A percentile compares a stretch with the other conserved stretches of the same genome.
These are phyloP conservation scores for Papilio xuthus DNA, from an alignment of 1,140 invertebrate genomes.

Conservation along the genomic window DNA sequence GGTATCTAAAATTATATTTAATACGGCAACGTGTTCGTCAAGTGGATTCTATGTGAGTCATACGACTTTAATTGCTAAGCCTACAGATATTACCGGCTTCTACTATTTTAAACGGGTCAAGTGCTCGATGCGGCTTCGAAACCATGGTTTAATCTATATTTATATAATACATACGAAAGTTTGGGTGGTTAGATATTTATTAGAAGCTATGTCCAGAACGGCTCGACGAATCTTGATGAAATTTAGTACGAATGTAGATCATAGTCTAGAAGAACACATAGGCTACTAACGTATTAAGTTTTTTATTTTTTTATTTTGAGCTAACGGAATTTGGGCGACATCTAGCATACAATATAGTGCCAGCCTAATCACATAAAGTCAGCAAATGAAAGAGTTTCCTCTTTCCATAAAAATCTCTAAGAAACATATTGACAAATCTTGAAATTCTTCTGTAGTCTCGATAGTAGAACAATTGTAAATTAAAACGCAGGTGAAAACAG, in stretches of 20 bases:
- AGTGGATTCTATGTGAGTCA: constrained; percentile 38
- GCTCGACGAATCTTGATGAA: too few species aligned
- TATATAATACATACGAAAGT: too few species aligned
- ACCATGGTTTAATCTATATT: not conserved
- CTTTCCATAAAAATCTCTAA: not conserved
- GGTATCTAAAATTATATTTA: constrained; percentile 35
- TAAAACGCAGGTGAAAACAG: constrained; percentile 3
- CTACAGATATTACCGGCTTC: constrained; percentile 28
- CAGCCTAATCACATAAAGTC: not conserved
- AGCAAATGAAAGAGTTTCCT: not conserved
- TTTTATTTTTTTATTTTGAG: too few species aligned
- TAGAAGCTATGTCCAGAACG: too few species aligned
- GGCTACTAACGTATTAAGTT: too few species aligned
- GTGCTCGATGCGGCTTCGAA: constrained; percentile 9
- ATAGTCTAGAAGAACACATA: too few species aligned
- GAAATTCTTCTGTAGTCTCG: not conserved
- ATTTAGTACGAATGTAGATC: too few species aligned
- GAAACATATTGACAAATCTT: not conserved
- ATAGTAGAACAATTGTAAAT: not conserved
- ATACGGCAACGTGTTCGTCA: constrained; percentile 32
- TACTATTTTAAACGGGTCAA: constrained; percentile 35
- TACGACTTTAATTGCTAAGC: constrained; percentile 25
- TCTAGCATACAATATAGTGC: not conserved
- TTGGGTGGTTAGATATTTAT: too few species aligned
- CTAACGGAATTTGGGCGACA: too few species aligned